Evolutionary conservation across 1,140 invertebrate genomes (phyloP).

Genomic region (Uloborus diversus): DNA sequence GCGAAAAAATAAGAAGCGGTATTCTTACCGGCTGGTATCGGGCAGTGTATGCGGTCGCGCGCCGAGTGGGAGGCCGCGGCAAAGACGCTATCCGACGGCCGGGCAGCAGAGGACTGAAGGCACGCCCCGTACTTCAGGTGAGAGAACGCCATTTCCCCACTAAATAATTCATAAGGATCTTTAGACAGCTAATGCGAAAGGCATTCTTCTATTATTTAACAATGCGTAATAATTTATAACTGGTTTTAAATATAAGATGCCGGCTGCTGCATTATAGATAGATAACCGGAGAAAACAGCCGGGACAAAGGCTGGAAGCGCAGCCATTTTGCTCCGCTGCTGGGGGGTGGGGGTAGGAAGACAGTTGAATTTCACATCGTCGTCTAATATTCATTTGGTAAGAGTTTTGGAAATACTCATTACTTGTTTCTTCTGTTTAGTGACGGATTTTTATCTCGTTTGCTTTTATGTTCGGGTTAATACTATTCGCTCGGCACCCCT

Average conservation of each 20-base stretch:
- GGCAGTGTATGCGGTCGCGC: background rate
- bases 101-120: conserved; percentile 31
- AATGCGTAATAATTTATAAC: conserved; percentile 55
- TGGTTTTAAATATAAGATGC: conserved; percentile 56
- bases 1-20: background rate
- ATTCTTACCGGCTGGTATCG: conserved; percentile 9
- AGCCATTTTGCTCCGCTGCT: background rate
- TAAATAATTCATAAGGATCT: conserved; percentile 55
- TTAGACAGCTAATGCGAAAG: conserved; percentile 54
- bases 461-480: conserved; percentile 38
- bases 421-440: conserved; percentile 18
- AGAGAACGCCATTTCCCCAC: conserved; percentile 34
- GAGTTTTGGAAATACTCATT: conserved; percentile 49
- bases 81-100: conserved; percentile 36
- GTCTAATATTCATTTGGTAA: conserved; percentile 55
- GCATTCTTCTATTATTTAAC: conserved; percentile 57
- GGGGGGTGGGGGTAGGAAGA: background rate
- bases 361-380: conserved; percentile 49
- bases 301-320: conserved; percentile 4
- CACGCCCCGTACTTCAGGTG: conserved; percentile 42
- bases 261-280: conserved; percentile 51
- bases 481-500: conserved; percentile 15
- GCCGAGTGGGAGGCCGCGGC: conserved; percentile 2
- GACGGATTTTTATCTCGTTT: conserved; percentile 40
- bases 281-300: conserved; percentile 22